Base-by-base conservation (phyloP, 2,113 vertebrate genomes). In the Polypterus senegalus region DNA sequence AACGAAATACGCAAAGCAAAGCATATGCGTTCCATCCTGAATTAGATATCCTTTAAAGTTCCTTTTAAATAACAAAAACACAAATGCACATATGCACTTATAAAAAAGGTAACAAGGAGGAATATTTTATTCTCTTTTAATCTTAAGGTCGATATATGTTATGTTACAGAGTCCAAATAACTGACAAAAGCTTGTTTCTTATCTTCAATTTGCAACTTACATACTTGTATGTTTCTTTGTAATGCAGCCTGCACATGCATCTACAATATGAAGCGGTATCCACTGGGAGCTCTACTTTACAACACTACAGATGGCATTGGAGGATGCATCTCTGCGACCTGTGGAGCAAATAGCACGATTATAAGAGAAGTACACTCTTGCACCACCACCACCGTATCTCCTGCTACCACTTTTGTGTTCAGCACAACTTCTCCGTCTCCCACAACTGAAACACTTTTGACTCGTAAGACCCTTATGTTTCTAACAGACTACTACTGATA, bases 301-400 rank as follows among this genome's bases (percentile, higher is more conserved):
- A 81, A 72, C 60, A 89, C 83, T 1, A 79, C 82, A 0, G 87
- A 88, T 3, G 84, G 82, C 48, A 76, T 74, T 1, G 86, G 87
- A 0, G 84, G 75, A 67, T 89, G 87, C 62, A n/a, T 89, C 27
- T 64, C 54, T 1, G 87, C 87, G 60, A 60, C 47, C 3, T 89
- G 87, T 0, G 71, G 71, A 1, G 10, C 69, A 10, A 83, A 87
- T 0, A 76, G 82, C 3, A 84, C 78, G 8, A 78, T 88, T 10
- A 4, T 4, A 45, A 81, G 84, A 63, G 58, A 46, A 3, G 58
- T 74, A 54, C 67, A 67, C 47, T 65, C 46, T 65, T 78, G 77
- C 60, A 62, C 48, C 73, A 61, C 5, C 27, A 62, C 54, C 46
- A 0, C 55, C 67, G 0, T 65, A 70, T 55, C 10, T 9, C 54